Percentiles rank a stretch among this genome's conserved stretches.
Conservation (phyloP, 2,797 vertebrate genomes). For the Sternotherus odoratus region DNA sequence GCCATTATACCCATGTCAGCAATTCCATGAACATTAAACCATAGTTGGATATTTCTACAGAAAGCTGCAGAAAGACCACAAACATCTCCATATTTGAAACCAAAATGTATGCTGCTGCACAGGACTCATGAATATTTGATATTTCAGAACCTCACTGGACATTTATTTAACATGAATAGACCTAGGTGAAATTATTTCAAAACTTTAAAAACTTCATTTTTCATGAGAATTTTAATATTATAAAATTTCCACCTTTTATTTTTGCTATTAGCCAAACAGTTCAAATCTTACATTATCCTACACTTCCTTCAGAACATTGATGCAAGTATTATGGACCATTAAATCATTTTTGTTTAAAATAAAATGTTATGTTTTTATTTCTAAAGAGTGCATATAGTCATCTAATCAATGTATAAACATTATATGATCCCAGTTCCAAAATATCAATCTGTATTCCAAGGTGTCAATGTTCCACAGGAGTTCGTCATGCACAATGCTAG, state of each 20-base stretch:
- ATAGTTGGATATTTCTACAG: background rate
- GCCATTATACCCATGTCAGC: slow-evolving; percentile 9
- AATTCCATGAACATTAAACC: background rate
- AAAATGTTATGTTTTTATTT: slow-evolving; percentile 5
- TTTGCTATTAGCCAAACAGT: background rate
- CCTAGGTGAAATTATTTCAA: background rate
- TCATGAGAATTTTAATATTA: background rate
- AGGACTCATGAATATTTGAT: slow-evolving; percentile 44
- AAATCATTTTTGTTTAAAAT: background rate
- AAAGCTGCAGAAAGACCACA: slow-evolving; percentile 8
- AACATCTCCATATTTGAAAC: slow-evolving; percentile 26
- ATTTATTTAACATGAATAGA: background rate
- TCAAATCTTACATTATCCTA: background rate
- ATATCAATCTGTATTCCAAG: background rate
- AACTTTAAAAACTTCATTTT: background rate
- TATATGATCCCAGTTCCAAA: background rate
- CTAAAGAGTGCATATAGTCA: background rate
- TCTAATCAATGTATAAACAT: background rate
- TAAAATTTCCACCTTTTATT: background rate
- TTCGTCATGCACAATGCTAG: background rate
- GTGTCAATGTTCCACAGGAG: slow-evolving; percentile 7
- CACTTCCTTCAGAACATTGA: background rate
- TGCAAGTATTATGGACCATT: background rate
- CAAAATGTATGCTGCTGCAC: background rate
- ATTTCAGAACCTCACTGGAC: slow-evolving; percentile 11